Percentiles rank a stretch among this genome's conserved stretches.
Conservation (phyloP, 2,797 vertebrate genomes). For the Alcedo quadribrachys region DNA sequence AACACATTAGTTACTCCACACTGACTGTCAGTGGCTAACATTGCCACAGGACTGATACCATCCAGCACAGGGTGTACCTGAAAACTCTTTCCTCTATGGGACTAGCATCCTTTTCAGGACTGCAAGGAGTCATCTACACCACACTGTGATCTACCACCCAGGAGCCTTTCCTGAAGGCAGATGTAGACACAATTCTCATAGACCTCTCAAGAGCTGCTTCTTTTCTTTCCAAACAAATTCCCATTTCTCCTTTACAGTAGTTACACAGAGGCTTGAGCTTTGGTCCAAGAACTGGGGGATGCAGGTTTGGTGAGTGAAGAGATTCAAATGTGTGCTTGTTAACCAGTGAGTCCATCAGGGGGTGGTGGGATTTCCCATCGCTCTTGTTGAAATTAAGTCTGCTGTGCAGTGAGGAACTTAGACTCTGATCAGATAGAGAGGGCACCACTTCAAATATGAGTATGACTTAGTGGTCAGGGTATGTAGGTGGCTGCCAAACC, state of each 20-base stretch:
- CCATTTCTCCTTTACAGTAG: not conserved
- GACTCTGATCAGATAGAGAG: not conserved
- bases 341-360: not conserved
- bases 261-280: not conserved
- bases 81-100: not conserved
- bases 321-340: not conserved
- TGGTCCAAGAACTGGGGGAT: not conserved
- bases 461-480: not conserved
- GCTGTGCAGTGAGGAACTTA: not conserved
- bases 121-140: not conserved
- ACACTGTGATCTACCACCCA: not conserved
- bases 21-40: not conserved
- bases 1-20: not conserved
- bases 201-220: not conserved
- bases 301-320: not conserved
- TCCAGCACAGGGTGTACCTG: not conserved
- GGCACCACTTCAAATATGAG: not conserved
- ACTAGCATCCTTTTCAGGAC: not conserved
- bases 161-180: not conserved
- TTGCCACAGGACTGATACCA: not conserved
- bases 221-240: not conserved
- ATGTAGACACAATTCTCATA: not conserved
- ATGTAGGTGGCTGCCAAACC: conserved; percentile 14
- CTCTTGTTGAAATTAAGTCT: not conserved
- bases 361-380: not conserved